A percentile compares a stretch with the other conserved stretches of the same genome.
Conservation (phyloP, 37 sponge, comb jelly and placozoan species). For the Eunapius fragilis region DNA sequence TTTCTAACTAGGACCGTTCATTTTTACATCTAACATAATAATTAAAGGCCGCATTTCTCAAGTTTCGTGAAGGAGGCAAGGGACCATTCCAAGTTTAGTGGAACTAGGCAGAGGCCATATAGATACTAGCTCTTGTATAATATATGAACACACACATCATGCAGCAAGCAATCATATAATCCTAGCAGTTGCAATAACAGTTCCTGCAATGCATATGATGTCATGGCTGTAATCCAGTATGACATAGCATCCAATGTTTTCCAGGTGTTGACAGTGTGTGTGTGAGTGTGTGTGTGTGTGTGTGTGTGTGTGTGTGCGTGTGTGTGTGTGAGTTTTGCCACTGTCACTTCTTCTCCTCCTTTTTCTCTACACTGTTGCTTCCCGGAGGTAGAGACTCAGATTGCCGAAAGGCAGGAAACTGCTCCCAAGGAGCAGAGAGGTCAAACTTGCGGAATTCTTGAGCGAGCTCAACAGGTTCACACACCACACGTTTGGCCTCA, state of each 20-base stretch:
- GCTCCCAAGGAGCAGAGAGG: constrained; percentile 94
- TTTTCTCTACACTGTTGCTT: neutral
- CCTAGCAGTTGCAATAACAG: neutral
- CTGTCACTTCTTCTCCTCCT: neutral
- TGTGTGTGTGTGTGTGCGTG: neutral
- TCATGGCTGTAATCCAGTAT: neutral
- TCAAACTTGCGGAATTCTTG: constrained; percentile 99
- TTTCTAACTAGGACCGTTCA: too few species aligned
- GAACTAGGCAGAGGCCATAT: too few species aligned
- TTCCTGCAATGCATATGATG: too few species aligned
- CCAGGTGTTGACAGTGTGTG: neutral
- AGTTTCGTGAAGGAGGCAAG: too few species aligned
- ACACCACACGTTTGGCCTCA: constrained; percentile 94
- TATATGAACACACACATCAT: too few species aligned
- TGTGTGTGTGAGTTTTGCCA: neutral
- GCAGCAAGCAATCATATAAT: too few species aligned
- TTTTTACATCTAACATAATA: too few species aligned
- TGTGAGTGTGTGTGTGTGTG: too few species aligned
- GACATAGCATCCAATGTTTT: neutral
- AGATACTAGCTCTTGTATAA: too few species aligned
- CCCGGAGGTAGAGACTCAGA: neutral
- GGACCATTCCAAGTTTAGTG: too few species aligned
- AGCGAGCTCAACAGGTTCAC: constrained; percentile 96
- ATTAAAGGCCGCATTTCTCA: too few species aligned
- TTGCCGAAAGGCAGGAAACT: constrained; percentile 67